These are phyloP conservation scores for Peucedramus taeniatus DNA, from an alignment of 2,113 vertebrate genomes.

Conservation along the genomic window DNA sequence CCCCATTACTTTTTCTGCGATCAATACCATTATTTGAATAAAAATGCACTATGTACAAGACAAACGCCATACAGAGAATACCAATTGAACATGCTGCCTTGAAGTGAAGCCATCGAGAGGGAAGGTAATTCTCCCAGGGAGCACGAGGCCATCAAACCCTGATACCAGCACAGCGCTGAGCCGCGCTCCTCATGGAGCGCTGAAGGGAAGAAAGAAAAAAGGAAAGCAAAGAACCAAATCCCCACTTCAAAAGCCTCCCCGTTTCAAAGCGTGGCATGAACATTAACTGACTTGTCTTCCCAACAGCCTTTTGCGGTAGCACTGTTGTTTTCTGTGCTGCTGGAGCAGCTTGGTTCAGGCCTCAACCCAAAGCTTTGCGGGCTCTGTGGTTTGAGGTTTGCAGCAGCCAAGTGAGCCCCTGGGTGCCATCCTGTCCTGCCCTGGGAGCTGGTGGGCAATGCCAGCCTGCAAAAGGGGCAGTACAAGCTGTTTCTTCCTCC, in stretches of 20 bases:
- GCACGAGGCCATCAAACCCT: constrained; percentile 22
- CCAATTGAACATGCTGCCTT: background rate
- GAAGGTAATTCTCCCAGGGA: background rate
- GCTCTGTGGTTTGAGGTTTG: background rate
- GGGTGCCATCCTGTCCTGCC: background rate
- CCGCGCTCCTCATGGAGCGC: background rate
- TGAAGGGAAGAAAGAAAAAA: background rate
- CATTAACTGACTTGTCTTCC: background rate
- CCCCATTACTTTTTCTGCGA: background rate
- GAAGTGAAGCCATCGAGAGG: background rate
- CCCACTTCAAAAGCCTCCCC: background rate
- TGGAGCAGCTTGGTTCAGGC: background rate
- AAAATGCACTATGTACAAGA: background rate
- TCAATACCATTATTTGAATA: constrained; percentile 52
- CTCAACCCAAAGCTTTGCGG: fast-evolving
- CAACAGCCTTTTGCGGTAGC: background rate
- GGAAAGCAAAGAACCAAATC: background rate
- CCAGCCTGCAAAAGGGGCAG: background rate
- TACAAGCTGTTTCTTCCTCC: background rate
- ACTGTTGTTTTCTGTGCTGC: background rate
- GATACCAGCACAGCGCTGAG: background rate
- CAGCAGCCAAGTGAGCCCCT: too few relatives aligned
- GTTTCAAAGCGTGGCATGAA: background rate
- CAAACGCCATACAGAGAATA: background rate
- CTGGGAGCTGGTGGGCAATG: background rate